Conservation (phyloP, 2,888 invertebrate species). For the Volucella inanis region DNA sequence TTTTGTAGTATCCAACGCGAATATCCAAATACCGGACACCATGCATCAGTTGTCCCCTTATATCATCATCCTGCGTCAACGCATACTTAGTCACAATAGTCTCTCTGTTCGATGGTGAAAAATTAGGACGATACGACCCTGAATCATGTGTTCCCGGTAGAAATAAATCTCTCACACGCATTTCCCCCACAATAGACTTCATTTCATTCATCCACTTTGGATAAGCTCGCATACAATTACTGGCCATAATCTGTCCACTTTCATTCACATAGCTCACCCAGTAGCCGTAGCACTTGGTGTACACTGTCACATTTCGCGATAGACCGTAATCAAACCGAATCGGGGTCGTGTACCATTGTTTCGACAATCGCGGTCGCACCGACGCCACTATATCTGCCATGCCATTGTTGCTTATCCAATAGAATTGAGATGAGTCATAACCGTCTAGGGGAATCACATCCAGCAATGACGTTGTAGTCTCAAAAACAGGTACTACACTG, state of each 20-base stretch:
- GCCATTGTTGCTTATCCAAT: slow-evolving; percentile 80
- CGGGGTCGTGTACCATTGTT: slow-evolving; percentile 81
- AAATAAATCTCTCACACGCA: slow-evolving; percentile 85
- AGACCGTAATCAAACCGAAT: slow-evolving; percentile 80
- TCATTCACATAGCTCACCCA: slow-evolving; percentile 82
- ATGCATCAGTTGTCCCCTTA: slow-evolving; percentile 85
- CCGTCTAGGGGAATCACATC: slow-evolving; percentile 58
- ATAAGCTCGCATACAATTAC: slow-evolving; percentile 84
- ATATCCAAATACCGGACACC: slow-evolving; percentile 86
- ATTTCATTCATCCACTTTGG: slow-evolving; percentile 86
- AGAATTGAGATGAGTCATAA: slow-evolving; percentile 63
- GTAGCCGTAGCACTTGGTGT: slow-evolving; percentile 81
- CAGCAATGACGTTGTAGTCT: slow-evolving; percentile 64
- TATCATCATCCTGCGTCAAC: slow-evolving; percentile 85
- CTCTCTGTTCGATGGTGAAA: slow-evolving; percentile 80
- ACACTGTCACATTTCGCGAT: slow-evolving; percentile 78
- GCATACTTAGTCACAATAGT: slow-evolving; percentile 84
- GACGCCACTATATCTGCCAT: slow-evolving; percentile 78
- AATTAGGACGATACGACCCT: slow-evolving; percentile 84
- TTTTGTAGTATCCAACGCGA: slow-evolving; percentile 84
- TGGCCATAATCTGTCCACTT: slow-evolving; percentile 80
- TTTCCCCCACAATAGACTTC: slow-evolving; percentile 82
- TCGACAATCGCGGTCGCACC: slow-evolving; percentile 78
- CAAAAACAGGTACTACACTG: slow-evolving; percentile 76
- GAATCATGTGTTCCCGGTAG: slow-evolving; percentile 90